phyloP scores from a whole-genome alignment of 2,113 vertebrate species.

The Oxyura jamaicensis region DNA sequence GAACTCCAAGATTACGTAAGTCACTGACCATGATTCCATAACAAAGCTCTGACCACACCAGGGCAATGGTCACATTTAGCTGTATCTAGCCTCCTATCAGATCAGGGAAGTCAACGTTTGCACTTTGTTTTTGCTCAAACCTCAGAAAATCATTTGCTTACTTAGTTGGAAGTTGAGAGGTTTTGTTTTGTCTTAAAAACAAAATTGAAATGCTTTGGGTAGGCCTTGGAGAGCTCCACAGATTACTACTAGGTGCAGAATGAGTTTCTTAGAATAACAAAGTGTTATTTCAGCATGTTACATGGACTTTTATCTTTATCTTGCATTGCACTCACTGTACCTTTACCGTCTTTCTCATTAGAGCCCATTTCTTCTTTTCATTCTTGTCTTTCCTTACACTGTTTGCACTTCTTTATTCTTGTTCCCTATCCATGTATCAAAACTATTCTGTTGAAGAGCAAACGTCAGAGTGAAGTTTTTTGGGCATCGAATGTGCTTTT shows the following conservation, averaged over 20 bases:
- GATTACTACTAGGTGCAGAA: background rate
- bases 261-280: slow-evolving; percentile 4
- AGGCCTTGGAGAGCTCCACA: background rate
- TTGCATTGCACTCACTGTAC: background rate
- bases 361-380: slow-evolving; percentile 28
- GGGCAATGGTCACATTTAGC: background rate
- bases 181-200: background rate
- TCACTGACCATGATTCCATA: background rate
- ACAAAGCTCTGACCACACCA: background rate
- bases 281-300: background rate
- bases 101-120: rapidly evolving
- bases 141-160: background rate
- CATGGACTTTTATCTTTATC: slow-evolving; percentile 7
- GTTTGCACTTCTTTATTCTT: slow-evolving; percentile 63
- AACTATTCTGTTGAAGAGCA: slow-evolving; percentile 55
- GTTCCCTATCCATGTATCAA: slow-evolving; percentile 33
- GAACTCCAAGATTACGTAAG: background rate
- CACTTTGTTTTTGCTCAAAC: background rate
- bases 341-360: slow-evolving; percentile 45
- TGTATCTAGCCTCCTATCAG: background rate
- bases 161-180: background rate
- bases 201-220: background rate
- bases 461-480: slow-evolving; percentile 27
- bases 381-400: slow-evolving; percentile 21
- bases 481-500: slow-evolving; percentile 43